Evolutionary conservation across 2,113 vertebrate species (phyloP), one percentile per base, ranked within the genome.

Genomic region (Pristiophorus japonicus): DNA sequence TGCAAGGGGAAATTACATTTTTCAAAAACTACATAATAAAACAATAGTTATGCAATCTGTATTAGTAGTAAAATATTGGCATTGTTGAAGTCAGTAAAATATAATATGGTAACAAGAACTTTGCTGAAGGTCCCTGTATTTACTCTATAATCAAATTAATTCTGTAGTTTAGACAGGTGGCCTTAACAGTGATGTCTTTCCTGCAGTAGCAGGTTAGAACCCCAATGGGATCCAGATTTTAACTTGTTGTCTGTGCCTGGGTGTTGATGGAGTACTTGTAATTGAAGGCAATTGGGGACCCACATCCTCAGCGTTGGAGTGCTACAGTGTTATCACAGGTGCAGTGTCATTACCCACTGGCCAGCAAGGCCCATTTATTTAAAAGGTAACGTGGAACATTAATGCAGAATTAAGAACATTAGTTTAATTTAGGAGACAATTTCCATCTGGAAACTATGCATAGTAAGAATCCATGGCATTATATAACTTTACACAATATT

Each of bases 191-290:
- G 66, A 94, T 94, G 42, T 51, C 45, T 70, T 94, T 94, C 45
- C 93, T 94, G 30, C 14, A 70, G 63, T 8, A 47, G 93, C 66
- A 34, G 65, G 65, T 94, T 70, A 94, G 93, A 70, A 94, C 18
- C 47, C 93, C 93, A 51, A 94, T 94, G 93, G 93, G 66, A 94
- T 94, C 93, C 93, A 94, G 93, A 94, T 94, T 94, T 47, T 47
- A 51, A 59, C 55, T 34, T 11, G 65, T 70, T 94, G 42, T 94
- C 93, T 45, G 14, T 70, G 93, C 66, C 66, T 70, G 42, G 27
- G 66, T 70, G 93, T 94, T 94, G 93, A 70, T 94, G 93, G 93
- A 94, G 93, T 70, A 70, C 65, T 94, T 94, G 93, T 73, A 94
- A 94, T 94, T 94, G 93, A 94, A 94, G 93, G 42, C 45, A 94